These are phyloP conservation scores for Thaumetopoea pityocampa DNA, from an alignment of 1,140 invertebrate species.

Conservation along the genomic window DNA sequence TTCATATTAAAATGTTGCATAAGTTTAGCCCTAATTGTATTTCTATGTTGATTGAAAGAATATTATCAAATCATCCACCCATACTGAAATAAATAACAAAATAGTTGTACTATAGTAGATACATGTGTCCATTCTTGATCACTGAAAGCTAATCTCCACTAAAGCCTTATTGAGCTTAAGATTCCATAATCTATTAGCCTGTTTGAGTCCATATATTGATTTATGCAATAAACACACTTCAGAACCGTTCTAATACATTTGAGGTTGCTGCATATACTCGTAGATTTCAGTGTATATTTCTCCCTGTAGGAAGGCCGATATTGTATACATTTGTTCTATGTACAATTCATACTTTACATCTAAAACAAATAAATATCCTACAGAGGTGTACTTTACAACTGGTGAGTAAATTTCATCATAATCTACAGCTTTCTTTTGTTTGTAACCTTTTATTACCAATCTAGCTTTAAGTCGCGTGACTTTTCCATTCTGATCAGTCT, in stretches of 20 bases:
- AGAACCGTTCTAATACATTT: slow-evolving; percentile 9
- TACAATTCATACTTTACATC: slow-evolving; percentile 28
- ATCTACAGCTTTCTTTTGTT: slow-evolving; percentile 31
- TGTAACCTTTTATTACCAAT: slow-evolving; percentile 36
- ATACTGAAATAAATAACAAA: slow-evolving; percentile 15
- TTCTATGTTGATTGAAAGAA: no score
- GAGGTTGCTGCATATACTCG: slow-evolving; percentile 53
- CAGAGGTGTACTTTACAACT: slow-evolving; percentile 25
- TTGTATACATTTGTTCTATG: slow-evolving; percentile 39
- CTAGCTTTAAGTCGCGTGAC: slow-evolving; percentile 37
- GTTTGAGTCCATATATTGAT: slow-evolving; percentile 56
- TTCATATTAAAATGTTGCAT: no score
- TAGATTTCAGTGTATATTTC: slow-evolving; percentile 47
- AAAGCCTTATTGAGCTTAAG: slow-evolving; percentile 28
- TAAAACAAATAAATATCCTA: slow-evolving; percentile 31
- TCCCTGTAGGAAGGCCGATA: slow-evolving; percentile 41
- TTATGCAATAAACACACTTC: slow-evolving; percentile 44
- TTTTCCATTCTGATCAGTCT: slow-evolving; percentile 38
- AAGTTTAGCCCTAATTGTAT: no score
- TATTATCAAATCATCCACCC: slow-evolving; percentile 24
- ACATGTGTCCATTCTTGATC: slow-evolving; percentile 32
- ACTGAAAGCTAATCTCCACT: slow-evolving; percentile 8
- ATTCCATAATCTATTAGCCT: slow-evolving; percentile 27
- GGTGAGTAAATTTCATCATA: slow-evolving; percentile 40
- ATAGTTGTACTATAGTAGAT: slow-evolving; percentile 29